Percentiles rank a stretch among this genome's conserved stretches.
Evolutionary conservation across 2,113 vertebrate species (phyloP).

Genomic region (Otis tarda): DNA sequence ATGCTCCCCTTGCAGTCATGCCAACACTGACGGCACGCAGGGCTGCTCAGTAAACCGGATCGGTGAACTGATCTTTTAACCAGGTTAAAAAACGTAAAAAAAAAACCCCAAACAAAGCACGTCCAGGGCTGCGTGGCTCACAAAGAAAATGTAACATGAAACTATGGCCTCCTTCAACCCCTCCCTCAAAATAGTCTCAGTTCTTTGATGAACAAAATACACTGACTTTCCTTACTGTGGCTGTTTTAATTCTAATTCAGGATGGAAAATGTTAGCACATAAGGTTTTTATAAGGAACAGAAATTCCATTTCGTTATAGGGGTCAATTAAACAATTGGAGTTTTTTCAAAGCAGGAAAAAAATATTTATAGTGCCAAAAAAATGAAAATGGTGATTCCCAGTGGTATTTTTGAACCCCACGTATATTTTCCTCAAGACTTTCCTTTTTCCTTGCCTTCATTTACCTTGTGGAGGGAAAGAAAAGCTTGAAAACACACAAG

Average conservation of each 20-base stretch:
- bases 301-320: not conserved
- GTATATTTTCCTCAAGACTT: not conserved
- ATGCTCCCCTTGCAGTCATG: not conserved
- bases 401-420: not conserved
- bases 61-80: not conserved
- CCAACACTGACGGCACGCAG: not conserved
- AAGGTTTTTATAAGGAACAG: not conserved
- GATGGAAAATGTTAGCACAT: not conserved
- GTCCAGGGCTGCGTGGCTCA: not conserved
- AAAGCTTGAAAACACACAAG: not conserved
- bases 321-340: not conserved
- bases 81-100: not conserved
- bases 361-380: not conserved
- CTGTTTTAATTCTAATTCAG: not conserved
- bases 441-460: not conserved
- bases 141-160: not conserved
- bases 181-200: not conserved
- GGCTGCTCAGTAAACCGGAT: not conserved
- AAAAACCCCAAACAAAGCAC: not conserved
- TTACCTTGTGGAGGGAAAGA: not conserved
- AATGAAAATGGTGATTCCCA: not conserved
- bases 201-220: not conserved
- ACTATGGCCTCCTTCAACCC: not conserved
- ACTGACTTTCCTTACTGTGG: not conserved
- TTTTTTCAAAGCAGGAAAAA: not conserved